Conservation (phyloP, 2,113 vertebrate genomes). For the Polyodon spathula region DNA sequence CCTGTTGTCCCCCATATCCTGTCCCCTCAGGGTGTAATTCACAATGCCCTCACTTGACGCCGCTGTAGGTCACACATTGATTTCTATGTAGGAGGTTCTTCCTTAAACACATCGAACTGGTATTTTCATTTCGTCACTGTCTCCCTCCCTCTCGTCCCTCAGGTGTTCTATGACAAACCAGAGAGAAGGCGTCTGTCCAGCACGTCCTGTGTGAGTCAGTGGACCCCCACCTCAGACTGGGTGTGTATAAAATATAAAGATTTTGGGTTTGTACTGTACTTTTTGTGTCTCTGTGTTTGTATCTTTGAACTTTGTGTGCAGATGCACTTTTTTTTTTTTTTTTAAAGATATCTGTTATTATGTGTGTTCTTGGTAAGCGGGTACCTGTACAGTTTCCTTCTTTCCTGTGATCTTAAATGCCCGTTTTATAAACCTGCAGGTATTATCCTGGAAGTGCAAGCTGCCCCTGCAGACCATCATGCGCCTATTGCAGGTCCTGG, state of each 20-base stretch:
- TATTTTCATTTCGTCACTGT: too few species aligned
- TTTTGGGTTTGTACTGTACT: too few species aligned
- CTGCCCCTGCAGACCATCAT: constrained; percentile 96
- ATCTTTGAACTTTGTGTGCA: too few species aligned
- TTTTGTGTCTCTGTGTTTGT: too few species aligned
- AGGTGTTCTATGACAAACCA: constrained; percentile 62
- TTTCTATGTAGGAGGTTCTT: too few species aligned
- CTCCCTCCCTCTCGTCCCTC: constrained; percentile 53
- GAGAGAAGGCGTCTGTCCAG: constrained; percentile 72
- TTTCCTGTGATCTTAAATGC: background rate
- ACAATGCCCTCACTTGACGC: too few species aligned
- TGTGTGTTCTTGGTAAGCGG: background rate
- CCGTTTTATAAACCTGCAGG: constrained; percentile 57
- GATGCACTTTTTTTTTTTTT: too few species aligned
- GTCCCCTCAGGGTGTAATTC: too few species aligned
- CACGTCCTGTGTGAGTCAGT: constrained; percentile 61
- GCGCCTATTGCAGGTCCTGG: constrained; percentile 88
- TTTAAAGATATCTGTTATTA: too few species aligned
- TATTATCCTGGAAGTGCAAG: constrained; percentile 91
- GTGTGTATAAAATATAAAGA: constrained; percentile 57
- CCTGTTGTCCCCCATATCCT: too few species aligned
- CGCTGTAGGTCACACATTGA: too few species aligned
- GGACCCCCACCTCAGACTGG: constrained; percentile 86
- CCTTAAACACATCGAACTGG: too few species aligned
- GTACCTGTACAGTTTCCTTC: background rate